phyloP scores from a whole-genome alignment of 2,888 invertebrate genomes.

The Drosophila setosimentum region DNA sequence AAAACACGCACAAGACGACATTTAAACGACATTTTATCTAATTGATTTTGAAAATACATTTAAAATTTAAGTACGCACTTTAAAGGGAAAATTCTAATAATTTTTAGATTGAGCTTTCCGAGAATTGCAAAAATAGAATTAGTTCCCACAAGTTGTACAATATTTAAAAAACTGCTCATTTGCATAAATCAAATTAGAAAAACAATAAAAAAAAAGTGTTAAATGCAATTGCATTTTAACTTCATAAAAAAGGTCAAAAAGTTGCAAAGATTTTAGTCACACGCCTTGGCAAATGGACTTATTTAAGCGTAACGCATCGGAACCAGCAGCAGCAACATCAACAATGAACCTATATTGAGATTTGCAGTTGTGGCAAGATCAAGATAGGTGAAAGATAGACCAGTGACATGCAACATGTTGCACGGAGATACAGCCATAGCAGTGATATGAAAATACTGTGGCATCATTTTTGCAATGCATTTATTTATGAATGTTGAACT shows the following conservation, averaged over 20 bases:
- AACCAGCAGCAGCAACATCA: conserved; percentile 20
- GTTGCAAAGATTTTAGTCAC: conserved; percentile 5
- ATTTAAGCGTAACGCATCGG: conserved; percentile 53
- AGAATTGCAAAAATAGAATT: not conserved
- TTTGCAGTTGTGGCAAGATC: conserved; percentile 65
- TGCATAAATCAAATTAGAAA: not conserved
- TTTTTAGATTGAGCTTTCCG: not conserved
- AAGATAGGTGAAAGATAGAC: conserved; percentile 54
- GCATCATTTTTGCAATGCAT: conserved; percentile 22
- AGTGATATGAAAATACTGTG: conserved; percentile 17
- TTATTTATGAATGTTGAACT: conserved; percentile 15
- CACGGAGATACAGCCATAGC: conserved; percentile 12
- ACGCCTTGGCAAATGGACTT: conserved; percentile 30
- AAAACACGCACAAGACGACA: not conserved
- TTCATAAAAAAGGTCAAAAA: not conserved
- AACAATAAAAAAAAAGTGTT: not conserved
- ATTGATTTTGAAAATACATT: not conserved
- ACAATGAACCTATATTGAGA: conserved; percentile 43
- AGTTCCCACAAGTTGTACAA: not conserved
- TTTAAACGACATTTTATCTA: not conserved
- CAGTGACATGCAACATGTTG: conserved; percentile 48
- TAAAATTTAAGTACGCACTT: not conserved
- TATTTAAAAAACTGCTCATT: not conserved
- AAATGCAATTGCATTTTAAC: not conserved
- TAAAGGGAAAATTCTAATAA: not conserved